Percentiles rank a stretch among this genome's conserved stretches.
Evolutionary conservation across 2,888 invertebrate species (phyloP).

Genomic region (Drosophila limbata): DNA sequence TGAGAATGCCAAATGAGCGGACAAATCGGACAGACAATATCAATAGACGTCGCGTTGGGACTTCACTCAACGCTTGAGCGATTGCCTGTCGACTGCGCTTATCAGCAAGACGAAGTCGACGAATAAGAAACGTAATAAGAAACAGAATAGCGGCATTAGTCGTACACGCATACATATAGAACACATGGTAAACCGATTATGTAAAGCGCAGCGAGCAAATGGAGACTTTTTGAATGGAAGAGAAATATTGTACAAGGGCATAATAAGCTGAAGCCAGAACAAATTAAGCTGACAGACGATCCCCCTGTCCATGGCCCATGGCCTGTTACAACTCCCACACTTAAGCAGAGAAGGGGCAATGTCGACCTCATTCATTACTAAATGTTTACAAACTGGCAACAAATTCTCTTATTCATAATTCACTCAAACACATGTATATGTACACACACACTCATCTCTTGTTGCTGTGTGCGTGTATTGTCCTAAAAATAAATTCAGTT

Average conservation of each 20-base stretch:
- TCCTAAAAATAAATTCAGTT: slow-evolving; percentile 76
- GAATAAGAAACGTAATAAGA: slow-evolving; percentile 14
- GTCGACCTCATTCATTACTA: slow-evolving; percentile 62
- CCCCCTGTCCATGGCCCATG: slow-evolving; percentile 48
- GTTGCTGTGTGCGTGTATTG: slow-evolving; percentile 63
- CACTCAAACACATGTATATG: slow-evolving; percentile 25
- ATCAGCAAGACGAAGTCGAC: slow-evolving; percentile 40
- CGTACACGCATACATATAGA: slow-evolving; percentile 19
- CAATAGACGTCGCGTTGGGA: slow-evolving; percentile 23
- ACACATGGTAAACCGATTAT: slow-evolving; percentile 73
- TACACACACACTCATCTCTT: slow-evolving; percentile 19
- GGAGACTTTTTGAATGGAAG: slow-evolving; percentile 25
- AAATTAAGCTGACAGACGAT: slow-evolving; percentile 60
- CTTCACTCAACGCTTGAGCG: slow-evolving; percentile 7
- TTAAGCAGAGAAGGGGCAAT: slow-evolving; percentile 3
- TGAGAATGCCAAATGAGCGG: slow-evolving; percentile 17
- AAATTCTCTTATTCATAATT: slow-evolving; percentile 66
- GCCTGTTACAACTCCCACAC: slow-evolving; percentile 50
- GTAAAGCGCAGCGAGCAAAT: slow-evolving; percentile 54
- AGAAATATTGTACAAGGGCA: slow-evolving; percentile 26
- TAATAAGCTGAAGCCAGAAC: slow-evolving; percentile 40
- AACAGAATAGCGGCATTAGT: slow-evolving; percentile 4
- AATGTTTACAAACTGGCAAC: slow-evolving; percentile 63
- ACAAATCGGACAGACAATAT: slow-evolving; percentile 35
- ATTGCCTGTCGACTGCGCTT: slow-evolving; percentile 24